Percentiles rank a stretch among this genome's conserved stretches.
Conservation (phyloP, 2,888 invertebrate species). For the Erannis defoliaria region DNA sequence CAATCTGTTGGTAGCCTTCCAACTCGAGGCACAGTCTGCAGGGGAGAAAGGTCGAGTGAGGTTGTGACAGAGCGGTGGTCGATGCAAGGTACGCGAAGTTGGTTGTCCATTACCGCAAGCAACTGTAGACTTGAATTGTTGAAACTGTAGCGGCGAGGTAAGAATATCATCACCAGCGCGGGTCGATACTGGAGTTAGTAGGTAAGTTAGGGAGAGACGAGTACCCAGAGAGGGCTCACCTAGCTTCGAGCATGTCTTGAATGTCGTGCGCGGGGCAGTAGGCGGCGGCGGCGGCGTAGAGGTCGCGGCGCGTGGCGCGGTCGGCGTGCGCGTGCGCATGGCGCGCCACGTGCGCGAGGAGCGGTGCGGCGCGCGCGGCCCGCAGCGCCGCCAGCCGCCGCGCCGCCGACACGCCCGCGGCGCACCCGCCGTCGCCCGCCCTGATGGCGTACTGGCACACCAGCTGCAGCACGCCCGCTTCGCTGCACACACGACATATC, state of each 20-base stretch:
- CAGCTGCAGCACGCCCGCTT: conserved; percentile 64
- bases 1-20: conserved; percentile 68
- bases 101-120: too few relatives aligned
- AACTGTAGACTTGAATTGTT: too few relatives aligned
- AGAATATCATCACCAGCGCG: too few relatives aligned
- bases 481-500: conserved; percentile 49
- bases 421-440: conserved; percentile 55
- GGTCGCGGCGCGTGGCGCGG: conserved; percentile 52
- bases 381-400: conserved; percentile 63
- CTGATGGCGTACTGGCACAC: conserved; percentile 55
- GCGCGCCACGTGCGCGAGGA: conserved; percentile 58
- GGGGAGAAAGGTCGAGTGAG: not conserved
- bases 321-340: conserved; percentile 63
- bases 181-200: too few relatives aligned
- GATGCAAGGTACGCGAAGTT: too few relatives aligned
- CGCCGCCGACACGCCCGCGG: conserved; percentile 57
- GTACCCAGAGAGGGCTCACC: conserved; percentile 50
- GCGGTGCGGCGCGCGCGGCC: conserved; percentile 54
- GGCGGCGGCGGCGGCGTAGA: conserved; percentile 67
- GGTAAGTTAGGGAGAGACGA: too few relatives aligned
- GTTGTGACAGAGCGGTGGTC: not conserved
- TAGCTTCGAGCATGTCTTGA: conserved; percentile 55
- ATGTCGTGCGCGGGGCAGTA: conserved; percentile 48
- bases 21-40: conserved; percentile 66
- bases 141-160: too few relatives aligned